Percentiles rank a stretch among this genome's conserved stretches.
These are phyloP conservation scores for Melanotus villosus DNA, from an alignment of 2,888 invertebrate genomes.

Conservation along the genomic window DNA sequence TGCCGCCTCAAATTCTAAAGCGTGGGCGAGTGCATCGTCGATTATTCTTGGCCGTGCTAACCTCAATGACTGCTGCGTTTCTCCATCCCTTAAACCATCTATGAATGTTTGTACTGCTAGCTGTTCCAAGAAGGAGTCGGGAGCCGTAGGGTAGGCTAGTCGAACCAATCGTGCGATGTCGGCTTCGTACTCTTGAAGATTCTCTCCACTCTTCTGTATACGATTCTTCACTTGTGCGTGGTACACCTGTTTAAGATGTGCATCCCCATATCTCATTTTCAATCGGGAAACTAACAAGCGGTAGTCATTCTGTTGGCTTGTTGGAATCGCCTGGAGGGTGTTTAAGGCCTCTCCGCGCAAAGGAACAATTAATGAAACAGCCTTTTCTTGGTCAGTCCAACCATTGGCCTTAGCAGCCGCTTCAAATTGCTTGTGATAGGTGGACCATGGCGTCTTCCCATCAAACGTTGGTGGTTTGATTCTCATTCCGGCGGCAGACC, in stretches of 20 bases:
- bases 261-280: constrained; percentile 6
- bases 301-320: too few relatives aligned
- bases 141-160: constrained; percentile 28
- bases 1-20: background rate
- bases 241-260: constrained; percentile 26
- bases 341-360: background rate
- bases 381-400: too few relatives aligned
- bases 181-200: constrained; percentile 20
- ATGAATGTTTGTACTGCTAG: constrained; percentile 10
- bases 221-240: constrained; percentile 8
- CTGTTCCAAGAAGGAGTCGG: constrained; percentile 16
- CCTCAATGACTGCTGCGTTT: constrained; percentile 3
- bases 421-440: background rate
- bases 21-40: background rate
- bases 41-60: too few relatives aligned
- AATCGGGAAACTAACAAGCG: constrained; percentile 7
- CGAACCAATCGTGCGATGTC: constrained; percentile 26
- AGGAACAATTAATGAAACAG: background rate
- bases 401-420: background rate
- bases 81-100: too few relatives aligned
- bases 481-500: too few relatives aligned
- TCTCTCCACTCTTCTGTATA: background rate
- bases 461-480: too few relatives aligned
- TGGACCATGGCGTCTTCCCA: too few relatives aligned
- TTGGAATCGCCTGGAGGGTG: too few relatives aligned